Conservation (phyloP, 2,797 vertebrate genomes). For the Gymnocypris eckloni region DNA sequence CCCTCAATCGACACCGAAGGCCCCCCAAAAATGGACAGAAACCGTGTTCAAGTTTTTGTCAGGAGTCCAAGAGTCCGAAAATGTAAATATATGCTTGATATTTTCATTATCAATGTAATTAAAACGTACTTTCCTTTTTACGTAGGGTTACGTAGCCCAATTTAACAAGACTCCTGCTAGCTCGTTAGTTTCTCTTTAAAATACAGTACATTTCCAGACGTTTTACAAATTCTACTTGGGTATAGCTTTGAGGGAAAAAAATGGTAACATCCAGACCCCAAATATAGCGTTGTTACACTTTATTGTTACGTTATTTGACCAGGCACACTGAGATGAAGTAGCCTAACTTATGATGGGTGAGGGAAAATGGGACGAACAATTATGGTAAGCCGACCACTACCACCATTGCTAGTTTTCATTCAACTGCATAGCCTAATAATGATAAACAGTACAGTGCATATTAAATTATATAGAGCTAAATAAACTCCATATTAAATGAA, state of each 20-base stretch:
- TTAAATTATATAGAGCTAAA: not conserved
- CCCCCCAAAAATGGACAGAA: constrained; percentile 9
- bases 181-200: not conserved
- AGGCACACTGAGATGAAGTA: not conserved
- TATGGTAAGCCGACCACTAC: not conserved
- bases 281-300: not conserved
- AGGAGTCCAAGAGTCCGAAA: constrained; percentile 1
- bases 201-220: not conserved
- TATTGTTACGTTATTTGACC: not conserved
- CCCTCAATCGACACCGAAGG: constrained; percentile 60
- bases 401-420: not conserved
- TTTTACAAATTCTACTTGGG: not conserved
- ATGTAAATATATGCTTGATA: not conserved
- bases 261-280: not conserved
- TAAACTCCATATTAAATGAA: not conserved
- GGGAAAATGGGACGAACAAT: not conserved
- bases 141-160: not conserved
- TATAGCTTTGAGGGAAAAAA: constrained; percentile 1
- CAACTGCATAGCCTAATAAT: not conserved
- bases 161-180: constrained; percentile 16
- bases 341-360: not conserved
- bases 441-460: not conserved
- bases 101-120: constrained; percentile 4
- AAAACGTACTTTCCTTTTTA: not conserved
- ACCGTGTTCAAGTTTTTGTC: constrained; percentile 22